A percentile compares a stretch with the other conserved stretches of the same genome.
These are phyloP conservation scores for Mus caroli DNA, from an alignment of 2,797 vertebrate species.

Conservation along the genomic window DNA sequence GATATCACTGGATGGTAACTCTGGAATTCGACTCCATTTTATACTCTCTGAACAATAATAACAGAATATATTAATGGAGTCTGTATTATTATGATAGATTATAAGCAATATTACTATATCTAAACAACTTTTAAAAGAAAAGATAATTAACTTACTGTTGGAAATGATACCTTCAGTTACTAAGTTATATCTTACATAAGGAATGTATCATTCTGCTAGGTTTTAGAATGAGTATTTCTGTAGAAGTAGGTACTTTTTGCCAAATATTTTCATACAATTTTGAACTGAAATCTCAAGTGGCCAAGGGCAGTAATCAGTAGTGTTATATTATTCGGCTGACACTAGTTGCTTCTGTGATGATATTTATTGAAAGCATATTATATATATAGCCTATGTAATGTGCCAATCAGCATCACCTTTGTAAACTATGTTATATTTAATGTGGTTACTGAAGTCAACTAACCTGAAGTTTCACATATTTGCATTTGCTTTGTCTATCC, in stretches of 20 bases:
- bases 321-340: neutral
- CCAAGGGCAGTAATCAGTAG: neutral
- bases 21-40: neutral
- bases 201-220: neutral
- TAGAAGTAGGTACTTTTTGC: neutral
- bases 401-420: neutral
- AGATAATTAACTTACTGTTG: neutral
- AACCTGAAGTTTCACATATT: constrained; percentile 3
- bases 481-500: constrained; percentile 3
- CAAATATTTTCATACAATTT: neutral
- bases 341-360: neutral
- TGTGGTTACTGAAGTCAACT: neutral
- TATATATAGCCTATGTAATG: neutral
- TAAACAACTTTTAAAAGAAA: neutral
- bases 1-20: neutral
- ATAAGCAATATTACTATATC: neutral
- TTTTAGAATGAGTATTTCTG: neutral
- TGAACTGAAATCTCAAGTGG: neutral
- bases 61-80: neutral
- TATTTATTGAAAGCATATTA: neutral
- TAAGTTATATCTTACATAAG: neutral
- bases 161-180: neutral
- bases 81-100: neutral
- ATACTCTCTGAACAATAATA: neutral
- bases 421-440: constrained; percentile 5